phyloP scores from a whole-genome alignment of 2,888 invertebrate species.

The Cheilosia grossa region DNA sequence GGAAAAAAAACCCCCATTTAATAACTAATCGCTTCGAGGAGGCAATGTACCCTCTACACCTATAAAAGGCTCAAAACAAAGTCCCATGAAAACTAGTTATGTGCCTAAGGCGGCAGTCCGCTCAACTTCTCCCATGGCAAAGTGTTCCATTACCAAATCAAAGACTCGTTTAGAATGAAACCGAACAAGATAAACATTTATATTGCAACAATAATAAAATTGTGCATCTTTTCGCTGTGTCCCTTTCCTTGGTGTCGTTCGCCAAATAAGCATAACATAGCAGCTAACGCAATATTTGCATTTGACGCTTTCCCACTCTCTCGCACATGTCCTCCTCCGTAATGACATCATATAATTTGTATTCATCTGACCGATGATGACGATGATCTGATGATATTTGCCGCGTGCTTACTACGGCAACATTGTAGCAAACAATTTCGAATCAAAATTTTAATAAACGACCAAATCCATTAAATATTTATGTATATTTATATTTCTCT shows the following conservation, averaged over 20 bases:
- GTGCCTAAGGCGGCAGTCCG: background rate
- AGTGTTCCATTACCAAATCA: background rate
- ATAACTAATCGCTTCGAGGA: no score
- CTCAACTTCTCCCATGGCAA: background rate
- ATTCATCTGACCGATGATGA: constrained; percentile 68
- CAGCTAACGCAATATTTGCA: constrained; percentile 33
- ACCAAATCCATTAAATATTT: constrained; percentile 81
- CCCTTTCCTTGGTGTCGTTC: constrained; percentile 17
- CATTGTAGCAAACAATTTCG: constrained; percentile 79
- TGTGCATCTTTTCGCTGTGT: constrained; percentile 24
- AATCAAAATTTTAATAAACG: constrained; percentile 83
- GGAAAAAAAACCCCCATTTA: no score
- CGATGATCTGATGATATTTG: constrained; percentile 63
- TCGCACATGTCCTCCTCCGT: constrained; percentile 13
- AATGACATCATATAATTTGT: constrained; percentile 73
- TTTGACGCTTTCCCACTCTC: constrained; percentile 33
- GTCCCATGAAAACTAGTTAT: no score
- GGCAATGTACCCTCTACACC: background rate
- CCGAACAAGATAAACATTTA: constrained; percentile 22
- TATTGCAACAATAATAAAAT: constrained; percentile 49
- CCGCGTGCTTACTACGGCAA: constrained; percentile 61
- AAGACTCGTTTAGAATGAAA: constrained; percentile 1
- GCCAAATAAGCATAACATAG: constrained; percentile 25
- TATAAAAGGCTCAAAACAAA: background rate
- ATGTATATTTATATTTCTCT: constrained; percentile 68